Conservation (phyloP, 2,797 vertebrate species). For the Channa striata region DNA sequence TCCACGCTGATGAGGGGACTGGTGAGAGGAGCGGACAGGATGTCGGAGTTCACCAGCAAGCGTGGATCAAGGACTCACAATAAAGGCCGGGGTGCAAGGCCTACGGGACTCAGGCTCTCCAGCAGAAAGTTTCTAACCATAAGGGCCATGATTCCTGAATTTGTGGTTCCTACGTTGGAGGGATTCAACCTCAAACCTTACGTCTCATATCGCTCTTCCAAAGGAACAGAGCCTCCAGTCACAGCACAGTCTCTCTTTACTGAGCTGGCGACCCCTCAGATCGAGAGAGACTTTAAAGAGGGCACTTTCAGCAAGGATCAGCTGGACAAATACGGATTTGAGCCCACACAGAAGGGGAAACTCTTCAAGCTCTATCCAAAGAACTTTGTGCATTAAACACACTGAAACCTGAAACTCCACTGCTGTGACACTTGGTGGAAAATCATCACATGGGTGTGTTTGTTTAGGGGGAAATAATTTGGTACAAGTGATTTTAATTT, state of each 20-base stretch:
- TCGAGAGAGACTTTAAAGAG: slow-evolving; percentile 87
- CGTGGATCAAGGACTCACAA: slow-evolving; percentile 88
- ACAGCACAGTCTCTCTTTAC: slow-evolving; percentile 88
- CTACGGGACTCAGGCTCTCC: slow-evolving; percentile 78
- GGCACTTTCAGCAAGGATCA: slow-evolving; percentile 81
- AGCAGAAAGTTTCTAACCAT: slow-evolving; percentile 85
- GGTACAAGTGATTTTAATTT: not conserved
- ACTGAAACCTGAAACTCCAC: not conserved
- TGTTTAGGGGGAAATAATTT: not conserved
- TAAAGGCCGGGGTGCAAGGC: slow-evolving; percentile 87
- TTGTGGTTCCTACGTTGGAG: slow-evolving; percentile 90
- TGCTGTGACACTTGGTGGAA: not conserved
- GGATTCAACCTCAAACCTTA: slow-evolving; percentile 92
- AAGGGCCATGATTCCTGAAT: slow-evolving; percentile 89
- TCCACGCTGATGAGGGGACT: slow-evolving; percentile 85
- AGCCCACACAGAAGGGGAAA: slow-evolving; percentile 91
- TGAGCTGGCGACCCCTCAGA: slow-evolving; percentile 85
- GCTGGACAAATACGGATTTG: slow-evolving; percentile 93
- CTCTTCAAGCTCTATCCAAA: slow-evolving; percentile 94
- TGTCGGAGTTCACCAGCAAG: slow-evolving; percentile 93
- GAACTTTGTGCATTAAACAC: slow-evolving; percentile 88
- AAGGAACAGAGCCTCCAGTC: slow-evolving; percentile 79
- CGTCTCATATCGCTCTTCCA: slow-evolving; percentile 88
- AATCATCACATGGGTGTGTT: not conserved
- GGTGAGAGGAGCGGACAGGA: slow-evolving; percentile 90